Evolutionary conservation across 1,140 invertebrate genomes (phyloP).

Genomic region (Zaprionus ornatus): DNA sequence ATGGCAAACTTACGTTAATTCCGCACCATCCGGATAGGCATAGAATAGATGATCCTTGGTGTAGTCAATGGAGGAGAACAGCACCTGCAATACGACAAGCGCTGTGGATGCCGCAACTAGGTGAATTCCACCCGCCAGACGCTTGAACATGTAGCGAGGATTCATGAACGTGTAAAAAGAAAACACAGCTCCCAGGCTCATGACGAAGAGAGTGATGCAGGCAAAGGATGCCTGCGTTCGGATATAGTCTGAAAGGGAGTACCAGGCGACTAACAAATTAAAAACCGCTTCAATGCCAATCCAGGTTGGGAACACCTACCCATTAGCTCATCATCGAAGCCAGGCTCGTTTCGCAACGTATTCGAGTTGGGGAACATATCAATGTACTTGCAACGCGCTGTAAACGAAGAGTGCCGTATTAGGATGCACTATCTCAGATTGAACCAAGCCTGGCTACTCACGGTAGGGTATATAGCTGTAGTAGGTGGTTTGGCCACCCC

Average conservation of each 20-base stretch:
- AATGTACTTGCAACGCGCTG: constrained; percentile 86
- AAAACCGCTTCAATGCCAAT: constrained; percentile 6
- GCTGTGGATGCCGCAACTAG: constrained; percentile 89
- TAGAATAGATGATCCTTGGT: constrained; percentile 88
- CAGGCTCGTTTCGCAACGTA: constrained; percentile 85
- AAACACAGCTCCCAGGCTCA: constrained; percentile 92
- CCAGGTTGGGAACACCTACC: constrained; percentile 84
- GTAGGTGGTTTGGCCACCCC: constrained; percentile 46
- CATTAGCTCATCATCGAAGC: constrained; percentile 86
- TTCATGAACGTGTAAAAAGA: constrained; percentile 94
- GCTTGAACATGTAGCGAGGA: constrained; percentile 95
- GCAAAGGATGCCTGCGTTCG: constrained; percentile 93
- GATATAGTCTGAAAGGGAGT: constrained; percentile 89
- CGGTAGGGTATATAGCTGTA: constrained; percentile 76
- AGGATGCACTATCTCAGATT: not conserved
- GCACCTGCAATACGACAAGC: constrained; percentile 92
- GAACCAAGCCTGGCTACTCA: constrained; percentile 39
- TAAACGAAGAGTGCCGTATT: not conserved
- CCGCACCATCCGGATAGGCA: constrained; percentile 88
- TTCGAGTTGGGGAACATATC: constrained; percentile 86
- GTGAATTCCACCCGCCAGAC: constrained; percentile 92
- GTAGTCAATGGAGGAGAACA: constrained; percentile 89
- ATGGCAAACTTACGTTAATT: constrained; percentile 85
- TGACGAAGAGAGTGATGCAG: constrained; percentile 91
- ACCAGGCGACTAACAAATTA: constrained; percentile 72